A percentile compares a stretch with the other conserved stretches of the same genome.
phyloP scores from a whole-genome alignment of 2,888 invertebrate genomes.

The Lydus trimaculatus region DNA sequence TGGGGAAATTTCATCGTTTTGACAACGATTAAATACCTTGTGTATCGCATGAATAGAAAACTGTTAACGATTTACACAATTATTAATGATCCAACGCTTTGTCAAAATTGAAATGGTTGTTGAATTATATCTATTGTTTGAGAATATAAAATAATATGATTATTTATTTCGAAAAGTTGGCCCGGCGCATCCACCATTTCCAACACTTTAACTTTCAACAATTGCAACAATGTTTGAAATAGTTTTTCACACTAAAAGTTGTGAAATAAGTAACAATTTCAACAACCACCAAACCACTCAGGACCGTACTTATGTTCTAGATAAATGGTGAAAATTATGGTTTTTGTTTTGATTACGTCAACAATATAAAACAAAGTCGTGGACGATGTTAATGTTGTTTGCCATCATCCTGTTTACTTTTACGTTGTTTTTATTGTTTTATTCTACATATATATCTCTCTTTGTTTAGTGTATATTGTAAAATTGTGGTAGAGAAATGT shows the following conservation, averaged over 20 bases:
- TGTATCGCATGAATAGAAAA: background rate
- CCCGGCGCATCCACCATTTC: constrained; percentile 5
- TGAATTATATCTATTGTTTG: no score
- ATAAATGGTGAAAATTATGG: constrained; percentile 25
- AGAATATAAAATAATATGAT: no score
- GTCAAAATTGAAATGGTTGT: no score
- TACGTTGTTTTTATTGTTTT: constrained; percentile 13
- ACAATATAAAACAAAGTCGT: constrained; percentile 19
- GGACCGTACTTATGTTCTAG: constrained; percentile 24
- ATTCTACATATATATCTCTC: no score
- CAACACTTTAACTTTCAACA: no score
- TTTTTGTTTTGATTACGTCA: constrained; percentile 25
- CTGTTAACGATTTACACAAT: background rate
- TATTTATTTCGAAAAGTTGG: no score
- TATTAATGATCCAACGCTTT: background rate
- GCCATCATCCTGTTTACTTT: background rate
- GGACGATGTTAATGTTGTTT: background rate
- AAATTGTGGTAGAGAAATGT: background rate
- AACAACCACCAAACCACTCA: constrained; percentile 13
- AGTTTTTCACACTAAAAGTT: background rate
- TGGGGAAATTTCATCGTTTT: no score
- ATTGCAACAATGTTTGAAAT: background rate
- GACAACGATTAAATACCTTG: background rate
- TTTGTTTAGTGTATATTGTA: background rate
- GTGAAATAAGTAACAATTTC: no score